phyloP scores from a whole-genome alignment of 2,113 vertebrate species.

The Myanophis thanlyinensis region DNA sequence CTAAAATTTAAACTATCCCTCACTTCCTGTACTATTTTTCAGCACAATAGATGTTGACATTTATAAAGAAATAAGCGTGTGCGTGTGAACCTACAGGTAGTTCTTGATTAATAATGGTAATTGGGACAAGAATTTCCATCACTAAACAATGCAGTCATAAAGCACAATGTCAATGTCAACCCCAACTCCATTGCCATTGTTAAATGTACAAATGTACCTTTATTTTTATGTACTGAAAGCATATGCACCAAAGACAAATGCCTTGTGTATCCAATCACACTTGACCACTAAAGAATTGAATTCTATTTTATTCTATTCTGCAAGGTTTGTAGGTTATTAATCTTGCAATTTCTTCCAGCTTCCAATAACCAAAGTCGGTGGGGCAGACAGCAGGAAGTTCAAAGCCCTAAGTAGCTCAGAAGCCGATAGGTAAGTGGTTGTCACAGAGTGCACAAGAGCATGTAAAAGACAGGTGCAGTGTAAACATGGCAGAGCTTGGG shows the following conservation, averaged over 20 bases:
- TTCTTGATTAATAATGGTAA: not conserved
- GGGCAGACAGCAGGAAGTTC: not conserved
- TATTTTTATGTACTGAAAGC: too few species aligned
- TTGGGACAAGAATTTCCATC: not conserved
- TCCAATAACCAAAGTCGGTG: not conserved
- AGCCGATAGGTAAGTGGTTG: not conserved
- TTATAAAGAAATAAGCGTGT: not conserved
- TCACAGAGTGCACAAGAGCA: not conserved
- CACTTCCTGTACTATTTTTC: not conserved
- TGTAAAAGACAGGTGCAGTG: not conserved
- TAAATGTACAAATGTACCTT: too few species aligned
- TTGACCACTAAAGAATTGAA: too few species aligned
- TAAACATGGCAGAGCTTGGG: not conserved
- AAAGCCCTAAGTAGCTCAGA: not conserved
- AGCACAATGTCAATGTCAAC: not conserved
- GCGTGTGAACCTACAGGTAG: not conserved
- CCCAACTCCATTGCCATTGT: too few species aligned
- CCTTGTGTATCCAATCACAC: too few species aligned
- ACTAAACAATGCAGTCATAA: not conserved
- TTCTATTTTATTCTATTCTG: too few species aligned
- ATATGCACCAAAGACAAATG: too few species aligned
- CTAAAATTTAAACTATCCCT: not conserved
- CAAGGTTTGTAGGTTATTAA: not conserved
- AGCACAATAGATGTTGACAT: not conserved
- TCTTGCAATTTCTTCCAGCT: not conserved